Evolutionary conservation across 2,113 vertebrate genomes (phyloP), one percentile per base, ranked within the genome.

Genomic region (Callorhinus ursinus): DNA sequence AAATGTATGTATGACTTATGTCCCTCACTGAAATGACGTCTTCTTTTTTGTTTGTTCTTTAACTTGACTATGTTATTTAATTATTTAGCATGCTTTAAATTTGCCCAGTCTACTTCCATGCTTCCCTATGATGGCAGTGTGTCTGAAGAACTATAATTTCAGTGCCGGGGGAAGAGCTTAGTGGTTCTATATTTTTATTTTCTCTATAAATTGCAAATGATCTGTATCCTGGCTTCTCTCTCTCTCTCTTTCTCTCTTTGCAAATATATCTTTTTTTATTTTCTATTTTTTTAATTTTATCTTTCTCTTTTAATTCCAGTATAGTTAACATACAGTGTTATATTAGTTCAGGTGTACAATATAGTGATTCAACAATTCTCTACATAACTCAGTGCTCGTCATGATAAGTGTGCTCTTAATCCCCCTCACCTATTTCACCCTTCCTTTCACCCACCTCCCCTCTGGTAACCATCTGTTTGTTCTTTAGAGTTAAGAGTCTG

Each of bases 81-180:
- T 85, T 92, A 90, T 76, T 95, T 72, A 79, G n/a, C n/a, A 59
- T 46, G 26, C 13, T 90, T 39, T 71, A 49, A 42, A 28, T 67
- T 18, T 69, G 51, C 8, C 21, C 12, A 28, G 8, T n/a, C 53
- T 53, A 22, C 15, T 28, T 36, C 1, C 31, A 22, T 8, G 8
- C 15, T 82, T 87, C 74, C 82, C 89, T 61, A 1, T 71, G 72
- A 96, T 69, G 88, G 77, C 82, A 53, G 0, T 63, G 59, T 95
- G 77, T 94, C 88, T 63, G 63, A 97, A 81, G 53, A 93, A 69
- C 55, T 76, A 28, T 57, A 81, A 59, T 89, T 93, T 97, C 90
- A 74, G 63, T 76, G 39, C 33, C 67, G 33, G n/a, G 26, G 72
- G 2, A 0, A 88, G 21, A 31, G 8, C 18, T 61, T 87, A 57